Evolutionary conservation across 2,113 vertebrate genomes (phyloP).

Genomic region (Chrysochloris asiatica): DNA sequence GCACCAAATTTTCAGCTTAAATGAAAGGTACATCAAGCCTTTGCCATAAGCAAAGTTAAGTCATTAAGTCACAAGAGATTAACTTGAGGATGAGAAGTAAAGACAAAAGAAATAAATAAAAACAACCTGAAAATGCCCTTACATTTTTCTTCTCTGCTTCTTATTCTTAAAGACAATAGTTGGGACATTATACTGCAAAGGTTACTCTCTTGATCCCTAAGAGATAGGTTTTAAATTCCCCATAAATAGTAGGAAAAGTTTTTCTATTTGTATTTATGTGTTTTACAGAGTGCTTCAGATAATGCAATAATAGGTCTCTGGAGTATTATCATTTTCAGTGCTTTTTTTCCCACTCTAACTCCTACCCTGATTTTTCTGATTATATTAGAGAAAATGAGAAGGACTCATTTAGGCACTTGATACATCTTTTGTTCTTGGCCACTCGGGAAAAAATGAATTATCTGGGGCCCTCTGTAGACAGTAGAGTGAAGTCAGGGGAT

Average conservation of each 20-base stretch:
- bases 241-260: background rate
- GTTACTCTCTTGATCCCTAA: constrained; percentile 29
- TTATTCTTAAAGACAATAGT: constrained; percentile 29
- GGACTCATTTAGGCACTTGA: background rate
- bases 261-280: background rate
- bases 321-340: background rate
- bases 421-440: background rate
- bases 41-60: constrained; percentile 64
- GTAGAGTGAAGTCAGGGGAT: too few relatives aligned
- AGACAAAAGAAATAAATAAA: constrained; percentile 57
- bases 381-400: background rate
- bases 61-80: constrained; percentile 60
- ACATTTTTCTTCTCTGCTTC: constrained; percentile 1
- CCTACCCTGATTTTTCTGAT: background rate
- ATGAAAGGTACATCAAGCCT: constrained; percentile 57
- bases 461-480: background rate
- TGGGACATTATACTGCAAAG: constrained; percentile 24
- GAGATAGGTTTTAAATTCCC: background rate
- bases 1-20: constrained; percentile 55
- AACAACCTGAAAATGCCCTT: background rate
- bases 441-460: background rate
- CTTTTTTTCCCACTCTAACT: background rate
- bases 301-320: background rate
- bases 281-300: constrained; percentile 48
- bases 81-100: constrained; percentile 42